Evolutionary conservation across 2,113 vertebrate genomes (phyloP), one percentile per base, ranked within the genome.

Genomic region (Halcyon malimbica): DNA sequence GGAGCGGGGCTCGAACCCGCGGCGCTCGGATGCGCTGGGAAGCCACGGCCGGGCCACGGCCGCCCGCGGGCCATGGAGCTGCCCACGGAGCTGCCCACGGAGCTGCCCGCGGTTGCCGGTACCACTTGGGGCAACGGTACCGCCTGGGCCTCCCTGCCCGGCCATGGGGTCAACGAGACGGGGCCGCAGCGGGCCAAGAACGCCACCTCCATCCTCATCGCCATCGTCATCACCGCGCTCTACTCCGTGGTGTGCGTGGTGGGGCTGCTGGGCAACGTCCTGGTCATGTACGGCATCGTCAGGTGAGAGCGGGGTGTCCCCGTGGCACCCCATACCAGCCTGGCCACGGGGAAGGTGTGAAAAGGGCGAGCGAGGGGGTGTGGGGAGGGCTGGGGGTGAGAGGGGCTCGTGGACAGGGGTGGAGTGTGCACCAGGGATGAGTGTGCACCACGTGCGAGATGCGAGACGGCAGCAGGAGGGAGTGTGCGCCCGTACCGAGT

Each of bases 261-360:
- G 96, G 99, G 99, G 85, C 98, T 99, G 79, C 97, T 99, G 92
- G 99, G 99, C 60, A 99, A 99, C 97, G 63, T 99, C 65, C 98
- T 99, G 11, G 99, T 99, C 24, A 99, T 99, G 99, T 99, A 99
- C 70, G 99, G 99, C 53, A 99, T 99, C 90, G 98, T 99, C 94
- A 98, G 99, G 99, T 99, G 98, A 98, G 99, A 91, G 86, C 4
- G 33, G 79, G 89, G 39, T 1, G 16, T 28, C 48, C 37, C n/a
- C 33, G 33, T 17, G 39, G 70, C 44, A n/a, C 24, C 16, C 53
- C 33, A 13, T 4, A 24, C 21, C 65, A 4, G 11, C 26, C 28
- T 17, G 28, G 39, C 25, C 18, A 6, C 21, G 37, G 64, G 69
- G 44, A 53, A 24, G 7, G 14, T 1, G 39, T 1, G 54, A 13